These are phyloP conservation scores for Rhadinocentrus ornatus DNA, from an alignment of 2,797 vertebrate genomes.

Conservation along the genomic window DNA sequence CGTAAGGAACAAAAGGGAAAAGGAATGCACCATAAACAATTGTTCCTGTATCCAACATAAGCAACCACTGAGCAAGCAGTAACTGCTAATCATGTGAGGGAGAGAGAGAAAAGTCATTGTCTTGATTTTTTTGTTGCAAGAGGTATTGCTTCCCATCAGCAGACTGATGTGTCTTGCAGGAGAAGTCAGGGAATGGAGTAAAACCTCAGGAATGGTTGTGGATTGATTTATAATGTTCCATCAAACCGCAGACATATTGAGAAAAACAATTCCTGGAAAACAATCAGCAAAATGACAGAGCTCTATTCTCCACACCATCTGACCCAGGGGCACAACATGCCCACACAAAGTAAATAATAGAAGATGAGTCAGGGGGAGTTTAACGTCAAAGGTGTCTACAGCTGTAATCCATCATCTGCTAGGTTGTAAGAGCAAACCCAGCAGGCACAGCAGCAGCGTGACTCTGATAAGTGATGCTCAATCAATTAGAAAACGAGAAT, in stretches of 20 bases:
- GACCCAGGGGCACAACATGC: slow-evolving; percentile 51
- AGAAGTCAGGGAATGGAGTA: slow-evolving; percentile 38
- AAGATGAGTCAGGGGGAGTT: slow-evolving; percentile 25
- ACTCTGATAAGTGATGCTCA: slow-evolving; percentile 30
- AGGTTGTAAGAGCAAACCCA: slow-evolving; percentile 29
- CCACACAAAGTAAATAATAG: slow-evolving; percentile 49
- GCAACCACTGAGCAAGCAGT: slow-evolving; percentile 26
- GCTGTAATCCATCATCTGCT: slow-evolving; percentile 40
- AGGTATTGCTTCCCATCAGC: slow-evolving; percentile 46
- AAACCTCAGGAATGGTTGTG: slow-evolving; percentile 69
- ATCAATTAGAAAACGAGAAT: slow-evolving; percentile 36
- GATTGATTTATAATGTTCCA: slow-evolving; percentile 63
- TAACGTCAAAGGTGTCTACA: slow-evolving; percentile 11
- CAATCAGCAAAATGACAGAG: slow-evolving; percentile 65
- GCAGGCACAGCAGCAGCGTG: slow-evolving; percentile 50
- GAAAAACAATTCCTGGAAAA: slow-evolving; percentile 73
- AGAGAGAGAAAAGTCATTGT: slow-evolving; percentile 40
- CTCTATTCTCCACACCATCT: slow-evolving; percentile 41
- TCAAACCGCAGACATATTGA: slow-evolving; percentile 62
- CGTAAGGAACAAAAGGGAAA: slow-evolving; percentile 16
- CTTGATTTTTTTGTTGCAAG: slow-evolving; percentile 35
- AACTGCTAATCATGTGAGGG: slow-evolving; percentile 24
- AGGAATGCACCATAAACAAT: slow-evolving; percentile 56
- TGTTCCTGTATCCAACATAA: slow-evolving; percentile 37
- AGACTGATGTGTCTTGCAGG: slow-evolving; percentile 44